Base-by-base conservation (phyloP, 2,113 vertebrate species). In the Siniperca knerii region DNA sequence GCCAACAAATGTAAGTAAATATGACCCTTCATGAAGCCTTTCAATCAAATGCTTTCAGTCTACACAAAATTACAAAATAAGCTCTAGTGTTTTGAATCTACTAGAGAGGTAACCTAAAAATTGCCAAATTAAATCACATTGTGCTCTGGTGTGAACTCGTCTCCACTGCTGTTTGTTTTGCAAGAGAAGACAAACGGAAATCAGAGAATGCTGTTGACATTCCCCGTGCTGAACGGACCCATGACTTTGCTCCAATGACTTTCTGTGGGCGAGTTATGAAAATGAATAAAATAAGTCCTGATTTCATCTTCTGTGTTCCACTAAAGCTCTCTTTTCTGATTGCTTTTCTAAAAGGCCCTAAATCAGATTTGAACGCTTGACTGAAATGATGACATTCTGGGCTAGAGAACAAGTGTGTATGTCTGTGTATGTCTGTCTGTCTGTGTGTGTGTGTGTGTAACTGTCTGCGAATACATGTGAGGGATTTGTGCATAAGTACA, bases 301-400 rank as follows among this genome's bases (percentile, higher is more conserved):
- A 84, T 82, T 88, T 77, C 86, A 88, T 90, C 77, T 72, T 35
- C 65, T 67, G 72, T 85, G 75, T 87, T 89, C 70, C 79, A 75
- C 84, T 81, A 75, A 86, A 82, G 64, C 75, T 77, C 75, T 66
- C 35, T 69, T 79, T 87, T 85, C 60, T 83, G 80, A 87, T 86
- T 85, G 77, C 73, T 86, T 83, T 81, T 77, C 83, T 75, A 89
- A 89, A 85, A 90, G 67, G 70, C 68, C 75, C 76, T 67, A 79
- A 82, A 89, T 92, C 91, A 85, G 76, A 92, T 88, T 82, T 81
- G 61, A 90, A 89, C 11, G 44, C 74, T 66, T 87, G 81, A 89
- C 81, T 86, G 83, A 83, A 64, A 91, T 83, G 86, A 89, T 75
- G 87, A 83, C 80, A 85, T 83, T 81, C 76, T n/a, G 40, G 8